These are phyloP conservation scores for Sinocyclocheilus maitianheensis DNA, from an alignment of 2,113 vertebrate genomes.

Conservation along the genomic window DNA sequence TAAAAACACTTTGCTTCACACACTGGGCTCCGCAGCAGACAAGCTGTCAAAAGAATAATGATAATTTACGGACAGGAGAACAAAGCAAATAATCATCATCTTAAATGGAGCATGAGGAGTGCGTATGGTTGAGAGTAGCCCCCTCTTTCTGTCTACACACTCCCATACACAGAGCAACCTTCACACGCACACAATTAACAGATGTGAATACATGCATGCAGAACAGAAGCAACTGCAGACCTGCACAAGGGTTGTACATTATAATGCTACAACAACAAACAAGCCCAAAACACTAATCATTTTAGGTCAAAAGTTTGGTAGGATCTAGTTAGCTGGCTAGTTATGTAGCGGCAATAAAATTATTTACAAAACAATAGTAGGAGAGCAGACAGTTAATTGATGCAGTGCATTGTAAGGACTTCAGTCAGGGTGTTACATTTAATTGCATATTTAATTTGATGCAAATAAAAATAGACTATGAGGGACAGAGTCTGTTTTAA, in stretches of 20 bases:
- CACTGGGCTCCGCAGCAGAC: slow-evolving; percentile 44
- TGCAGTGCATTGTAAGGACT: not conserved
- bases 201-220: slow-evolving; percentile 39
- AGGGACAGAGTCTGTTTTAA: no score
- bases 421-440: no score
- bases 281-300: slow-evolving; percentile 3
- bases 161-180: slow-evolving; percentile 57
- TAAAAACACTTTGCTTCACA: slow-evolving; percentile 59
- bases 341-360: not conserved
- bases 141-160: slow-evolving; percentile 25
- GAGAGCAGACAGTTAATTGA: not conserved
- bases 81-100: slow-evolving; percentile 67
- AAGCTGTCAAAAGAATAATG: slow-evolving; percentile 62
- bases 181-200: slow-evolving; percentile 50
- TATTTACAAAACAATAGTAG: not conserved
- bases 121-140: slow-evolving; percentile 56
- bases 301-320: not conserved
- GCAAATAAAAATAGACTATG: no score
- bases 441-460: no score
- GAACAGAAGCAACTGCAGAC: slow-evolving; percentile 6
- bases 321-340: not conserved
- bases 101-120: slow-evolving; percentile 67
- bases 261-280: not conserved
- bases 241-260: not conserved
- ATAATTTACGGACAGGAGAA: slow-evolving; percentile 64